These are phyloP conservation scores for Cervus canadensis DNA, from an alignment of 2,113 vertebrate genomes.

Conservation along the genomic window DNA sequence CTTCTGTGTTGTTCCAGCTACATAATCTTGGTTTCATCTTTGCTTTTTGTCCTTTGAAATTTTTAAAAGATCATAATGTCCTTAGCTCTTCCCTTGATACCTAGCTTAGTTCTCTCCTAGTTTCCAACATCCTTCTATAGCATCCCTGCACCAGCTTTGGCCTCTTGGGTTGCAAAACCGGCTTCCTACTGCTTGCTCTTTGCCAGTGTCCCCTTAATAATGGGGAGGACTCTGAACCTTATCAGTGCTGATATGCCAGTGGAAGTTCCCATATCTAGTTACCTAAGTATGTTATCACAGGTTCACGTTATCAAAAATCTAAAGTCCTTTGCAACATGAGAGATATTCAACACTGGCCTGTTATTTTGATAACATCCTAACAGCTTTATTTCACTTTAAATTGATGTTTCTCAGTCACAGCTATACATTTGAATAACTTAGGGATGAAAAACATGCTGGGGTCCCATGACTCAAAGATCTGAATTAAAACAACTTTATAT, in stretches of 20 bases:
- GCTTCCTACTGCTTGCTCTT: background rate
- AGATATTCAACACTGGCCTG: background rate
- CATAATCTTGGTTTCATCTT: background rate
- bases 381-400: slow-evolving; percentile 11
- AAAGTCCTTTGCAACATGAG: background rate
- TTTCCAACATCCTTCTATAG: background rate
- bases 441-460: background rate
- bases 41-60: background rate
- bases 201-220: background rate
- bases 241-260: background rate
- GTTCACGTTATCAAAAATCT: background rate
- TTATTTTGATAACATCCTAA: background rate
- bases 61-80: background rate
- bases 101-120: background rate
- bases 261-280: background rate
- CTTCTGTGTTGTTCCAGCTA: background rate
- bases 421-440: background rate
- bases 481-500: background rate
- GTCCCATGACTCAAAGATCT: background rate
- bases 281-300: background rate
- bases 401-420: background rate
- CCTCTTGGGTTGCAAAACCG: background rate
- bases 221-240: background rate
- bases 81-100: background rate
- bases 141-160: background rate